These are phyloP conservation scores for Tethya wilhelma DNA, from an alignment of 37 sponge, comb jelly and placozoan genomes.

Conservation along the genomic window DNA sequence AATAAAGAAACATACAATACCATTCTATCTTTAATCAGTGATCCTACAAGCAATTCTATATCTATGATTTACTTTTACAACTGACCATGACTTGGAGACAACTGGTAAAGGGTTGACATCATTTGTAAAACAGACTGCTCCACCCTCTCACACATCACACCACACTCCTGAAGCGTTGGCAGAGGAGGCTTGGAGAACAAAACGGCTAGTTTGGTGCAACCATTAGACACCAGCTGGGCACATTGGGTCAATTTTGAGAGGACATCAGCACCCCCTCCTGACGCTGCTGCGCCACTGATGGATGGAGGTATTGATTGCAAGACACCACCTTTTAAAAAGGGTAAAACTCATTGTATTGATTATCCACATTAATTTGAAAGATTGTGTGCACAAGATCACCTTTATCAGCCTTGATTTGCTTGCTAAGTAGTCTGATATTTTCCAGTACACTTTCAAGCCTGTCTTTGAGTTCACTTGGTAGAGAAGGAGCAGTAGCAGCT, in stretches of 20 bases:
- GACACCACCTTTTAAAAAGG: too few species aligned
- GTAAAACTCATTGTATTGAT: too few species aligned
- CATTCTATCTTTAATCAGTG: too few species aligned
- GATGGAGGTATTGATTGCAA: too few species aligned
- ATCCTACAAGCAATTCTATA: too few species aligned
- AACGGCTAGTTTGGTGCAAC: conserved; percentile 56
- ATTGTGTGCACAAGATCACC: too few species aligned
- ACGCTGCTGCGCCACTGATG: too few species aligned
- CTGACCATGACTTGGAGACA: conserved; percentile 17
- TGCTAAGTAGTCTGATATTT: conserved; percentile 17
- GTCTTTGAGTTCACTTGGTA: conserved; percentile 25
- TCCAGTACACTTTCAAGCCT: conserved; percentile 45
- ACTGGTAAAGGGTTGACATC: background rate
- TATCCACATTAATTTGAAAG: too few species aligned
- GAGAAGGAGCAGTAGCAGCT: background rate
- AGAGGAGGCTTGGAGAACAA: conserved; percentile 53
- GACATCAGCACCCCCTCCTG: conserved; percentile 4
- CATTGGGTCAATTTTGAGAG: conserved; percentile 10
- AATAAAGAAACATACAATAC: too few species aligned
- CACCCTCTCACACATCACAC: conserved; percentile 17
- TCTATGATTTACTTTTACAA: too few species aligned
- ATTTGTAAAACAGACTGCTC: conserved; percentile 30
- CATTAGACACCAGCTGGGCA: conserved; percentile 27
- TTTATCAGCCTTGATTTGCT: conserved; percentile 42
- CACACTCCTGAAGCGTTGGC: conserved; percentile 45